phyloP scores from a whole-genome alignment of 2,113 vertebrate genomes.

The Echinops telfairi region DNA sequence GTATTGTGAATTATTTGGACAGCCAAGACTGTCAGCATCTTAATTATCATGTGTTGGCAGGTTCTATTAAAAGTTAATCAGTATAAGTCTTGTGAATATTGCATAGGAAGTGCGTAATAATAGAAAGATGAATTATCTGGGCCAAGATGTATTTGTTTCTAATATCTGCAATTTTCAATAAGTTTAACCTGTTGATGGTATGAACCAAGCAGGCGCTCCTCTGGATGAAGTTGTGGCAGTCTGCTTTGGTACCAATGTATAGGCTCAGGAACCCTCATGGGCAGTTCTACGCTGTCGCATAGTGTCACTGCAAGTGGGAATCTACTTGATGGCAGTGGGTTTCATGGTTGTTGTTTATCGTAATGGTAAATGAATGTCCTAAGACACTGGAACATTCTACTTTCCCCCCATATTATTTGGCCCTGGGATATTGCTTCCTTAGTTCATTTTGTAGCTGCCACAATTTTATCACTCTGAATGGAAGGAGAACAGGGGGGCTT shows the following conservation, averaged over 20 bases:
- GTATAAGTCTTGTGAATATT: conserved; percentile 36
- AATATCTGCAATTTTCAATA: conserved; percentile 23
- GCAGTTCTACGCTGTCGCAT: background rate
- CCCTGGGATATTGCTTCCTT: background rate
- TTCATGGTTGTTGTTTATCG: background rate
- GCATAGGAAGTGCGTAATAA: background rate
- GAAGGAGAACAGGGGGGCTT: background rate
- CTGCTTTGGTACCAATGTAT: background rate
- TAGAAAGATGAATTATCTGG: conserved; percentile 54
- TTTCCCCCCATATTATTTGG: background rate
- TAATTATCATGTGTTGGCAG: conserved; percentile 58
- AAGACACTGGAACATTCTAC: background rate
- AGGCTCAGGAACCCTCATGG: background rate
- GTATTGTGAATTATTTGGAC: conserved; percentile 28
- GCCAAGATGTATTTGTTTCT: conserved; percentile 40
- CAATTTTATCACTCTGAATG: conserved; percentile 27
- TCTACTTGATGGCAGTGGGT: too few relatives aligned
- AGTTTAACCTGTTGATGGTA: background rate
- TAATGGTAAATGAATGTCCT: conserved; percentile 2
- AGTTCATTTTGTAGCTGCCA: background rate
- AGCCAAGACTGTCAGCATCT: background rate
- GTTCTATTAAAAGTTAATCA: conserved; percentile 55
- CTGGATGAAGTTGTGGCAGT: too few relatives aligned
- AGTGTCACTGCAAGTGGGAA: too few relatives aligned
- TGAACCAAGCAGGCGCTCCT: background rate